These are phyloP conservation scores for Macroteleia sp. DNA, from an alignment of 2,888 invertebrate species.

Conservation along the genomic window DNA sequence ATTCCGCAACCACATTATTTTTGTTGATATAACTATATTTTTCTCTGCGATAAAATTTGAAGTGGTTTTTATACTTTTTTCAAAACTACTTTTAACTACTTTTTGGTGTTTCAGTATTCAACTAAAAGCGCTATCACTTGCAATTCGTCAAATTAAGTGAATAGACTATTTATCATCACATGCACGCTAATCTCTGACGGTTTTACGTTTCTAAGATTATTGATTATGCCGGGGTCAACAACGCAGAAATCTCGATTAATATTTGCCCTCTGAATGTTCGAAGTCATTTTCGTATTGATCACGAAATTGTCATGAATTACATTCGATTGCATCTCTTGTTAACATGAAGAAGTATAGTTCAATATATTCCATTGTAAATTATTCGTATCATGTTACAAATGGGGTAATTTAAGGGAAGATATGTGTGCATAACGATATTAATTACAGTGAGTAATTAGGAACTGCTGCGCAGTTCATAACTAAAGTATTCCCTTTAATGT, in stretches of 20 bases:
- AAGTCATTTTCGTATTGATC: conserved; percentile 35
- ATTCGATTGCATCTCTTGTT: conserved; percentile 21
- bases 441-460: conserved; percentile 7
- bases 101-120: too few species aligned
- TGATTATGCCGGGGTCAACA: conserved; percentile 24
- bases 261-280: conserved; percentile 31
- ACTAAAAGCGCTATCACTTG: too few species aligned
- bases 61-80: too few species aligned
- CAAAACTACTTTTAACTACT: too few species aligned
- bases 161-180: conserved; percentile 1
- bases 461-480: background rate
- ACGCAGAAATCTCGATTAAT: conserved; percentile 42
- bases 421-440: conserved; percentile 1
- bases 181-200: conserved; percentile 10
- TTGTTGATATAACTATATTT: too few species aligned
- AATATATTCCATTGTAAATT: conserved; percentile 29
- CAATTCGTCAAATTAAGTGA: too few species aligned
- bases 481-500: background rate
- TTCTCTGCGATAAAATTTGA: too few species aligned
- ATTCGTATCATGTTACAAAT: conserved; percentile 13
- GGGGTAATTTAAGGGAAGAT: conserved; percentile 1
- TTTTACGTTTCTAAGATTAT: conserved; percentile 18
- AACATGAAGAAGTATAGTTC: conserved; percentile 18
- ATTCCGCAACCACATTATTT: too few species aligned
- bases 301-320: conserved; percentile 49